These are phyloP conservation scores for Parasteatoda lunata DNA, from an alignment of 2,888 invertebrate genomes.

Conservation along the genomic window DNA sequence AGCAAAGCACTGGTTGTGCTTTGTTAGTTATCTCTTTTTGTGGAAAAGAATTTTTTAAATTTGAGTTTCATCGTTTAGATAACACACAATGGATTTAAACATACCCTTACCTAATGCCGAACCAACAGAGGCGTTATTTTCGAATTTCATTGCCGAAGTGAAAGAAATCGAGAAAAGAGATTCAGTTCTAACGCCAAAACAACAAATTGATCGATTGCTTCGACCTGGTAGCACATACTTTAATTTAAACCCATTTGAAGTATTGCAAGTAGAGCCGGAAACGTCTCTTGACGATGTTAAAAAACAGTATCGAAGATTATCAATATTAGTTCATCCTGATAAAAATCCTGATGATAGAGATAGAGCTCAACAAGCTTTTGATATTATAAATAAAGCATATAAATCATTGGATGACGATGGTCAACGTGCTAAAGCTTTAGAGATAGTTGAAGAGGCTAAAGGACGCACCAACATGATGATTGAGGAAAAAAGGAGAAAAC, in stretches of 20 bases:
- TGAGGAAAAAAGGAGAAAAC: conserved; percentile 92
- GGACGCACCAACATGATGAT: conserved; percentile 94
- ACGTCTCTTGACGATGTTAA: conserved; percentile 92
- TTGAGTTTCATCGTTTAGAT: no score
- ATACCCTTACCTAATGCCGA: conserved; percentile 42
- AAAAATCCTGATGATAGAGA: conserved; percentile 98
- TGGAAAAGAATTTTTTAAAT: no score
- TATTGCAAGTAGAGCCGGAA: conserved; percentile 90
- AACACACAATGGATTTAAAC: conserved; percentile 31
- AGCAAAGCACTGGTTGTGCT: no score
- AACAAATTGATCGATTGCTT: conserved; percentile 96
- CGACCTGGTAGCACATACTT: conserved; percentile 98
- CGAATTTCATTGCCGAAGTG: conserved; percentile 80
- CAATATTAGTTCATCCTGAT: conserved; percentile 98
- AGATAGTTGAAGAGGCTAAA: conserved; percentile 97
- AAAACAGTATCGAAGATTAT: conserved; percentile 95
- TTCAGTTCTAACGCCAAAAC: conserved; percentile 94
- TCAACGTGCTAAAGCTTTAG: conserved; percentile 92
- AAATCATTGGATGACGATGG: conserved; percentile 96
- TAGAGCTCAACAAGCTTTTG: conserved; percentile 85
- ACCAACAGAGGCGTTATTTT: conserved; percentile 45
- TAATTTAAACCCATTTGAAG: conserved; percentile 91
- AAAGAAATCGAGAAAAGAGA: conserved; percentile 99
- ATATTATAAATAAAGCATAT: conserved; percentile 93
- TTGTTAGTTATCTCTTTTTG: no score